Percentiles rank a stretch among this genome's conserved stretches.
Evolutionary conservation across 2,888 invertebrate genomes (phyloP).

Genomic region (Platypus cylindrus): DNA sequence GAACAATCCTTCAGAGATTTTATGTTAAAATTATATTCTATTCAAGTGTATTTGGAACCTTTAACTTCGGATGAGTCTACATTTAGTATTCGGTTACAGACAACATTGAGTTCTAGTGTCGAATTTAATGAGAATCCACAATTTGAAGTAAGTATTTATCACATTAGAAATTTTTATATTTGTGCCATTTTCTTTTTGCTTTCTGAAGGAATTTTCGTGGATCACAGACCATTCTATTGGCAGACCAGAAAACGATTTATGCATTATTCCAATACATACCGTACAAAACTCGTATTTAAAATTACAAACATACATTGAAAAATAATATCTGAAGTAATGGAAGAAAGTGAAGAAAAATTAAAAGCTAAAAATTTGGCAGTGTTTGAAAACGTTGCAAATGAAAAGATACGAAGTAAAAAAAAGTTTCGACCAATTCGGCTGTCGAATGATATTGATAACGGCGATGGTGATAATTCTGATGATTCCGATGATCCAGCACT

Average conservation of each 20-base stretch:
- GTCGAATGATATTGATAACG: conserved; percentile 17
- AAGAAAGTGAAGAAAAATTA: conserved; percentile 11
- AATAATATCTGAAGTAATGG: conserved; percentile 16
- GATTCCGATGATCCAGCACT: no score
- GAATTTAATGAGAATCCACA: conserved; percentile 41
- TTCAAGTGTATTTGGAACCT: conserved; percentile 35
- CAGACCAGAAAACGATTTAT: conserved; percentile 21
- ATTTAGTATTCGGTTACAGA: conserved; percentile 48
- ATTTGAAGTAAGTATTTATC: conserved; percentile 29
- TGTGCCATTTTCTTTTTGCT: conserved; percentile 1
- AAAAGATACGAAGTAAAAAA: conserved; percentile 18
- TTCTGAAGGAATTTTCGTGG: conserved; percentile 38
- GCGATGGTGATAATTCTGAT: no score
- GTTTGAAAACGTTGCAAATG: conserved; percentile 28
- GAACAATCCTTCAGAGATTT: conserved; percentile 50
- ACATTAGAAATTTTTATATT: conserved; percentile 3
- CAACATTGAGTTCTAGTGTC: conserved; percentile 45
- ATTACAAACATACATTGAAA: conserved; percentile 31
- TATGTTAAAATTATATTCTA: conserved; percentile 43
- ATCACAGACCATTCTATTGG: conserved; percentile 21
- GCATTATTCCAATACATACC: conserved; percentile 36
- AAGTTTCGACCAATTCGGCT: conserved; percentile 16
- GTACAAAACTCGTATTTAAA: conserved; percentile 33
- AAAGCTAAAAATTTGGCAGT: conserved; percentile 26
- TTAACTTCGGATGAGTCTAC: conserved; percentile 41